Evolutionary conservation across 2,797 vertebrate species (phyloP), one percentile per base, ranked within the genome.

Genomic region (Mycteria americana): DNA sequence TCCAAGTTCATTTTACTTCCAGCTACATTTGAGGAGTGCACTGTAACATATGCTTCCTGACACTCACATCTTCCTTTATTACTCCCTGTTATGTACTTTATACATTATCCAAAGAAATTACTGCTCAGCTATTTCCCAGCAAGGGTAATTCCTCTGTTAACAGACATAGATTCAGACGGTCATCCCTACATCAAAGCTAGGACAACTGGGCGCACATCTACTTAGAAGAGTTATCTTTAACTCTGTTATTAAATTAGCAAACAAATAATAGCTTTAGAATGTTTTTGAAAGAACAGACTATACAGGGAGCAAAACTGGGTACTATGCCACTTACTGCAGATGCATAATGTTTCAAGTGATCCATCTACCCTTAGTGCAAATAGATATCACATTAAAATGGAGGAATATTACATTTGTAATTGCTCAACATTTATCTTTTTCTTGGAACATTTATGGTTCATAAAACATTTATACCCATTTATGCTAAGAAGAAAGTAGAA

Each of bases 381-480:
- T 39, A 89, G 50, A 41, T 79, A 53, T 21, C n/a, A 30, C 35
- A 62, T 60, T 88, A 70, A 93, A 94, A 65, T 54, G 15, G 76
- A 74, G 41, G 50, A 53, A 76, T 64, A 77, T 93, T 74, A 33
- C 9, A 50, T 76, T 81, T 59, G 69, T 85, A 83, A 87, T 88
- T 81, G 89, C 74, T 87, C 64, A 72, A 23, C 48, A 21, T 96
- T 88, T 88, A 60, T 89, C 63, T 94, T 41, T 74, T 93, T 88
- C 46, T 74, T 74, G 39, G 85, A 92, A 81, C 35, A 23, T 91
- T 89, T 91, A 73, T 79, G 54, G 63, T 85, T 91, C 50, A 27
- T 89, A 69, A 91, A 94, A 94, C 45, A 57, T 93, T 88, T 89
- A 82, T 83, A 54, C 22, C 12, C 28, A 22, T 83, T 91, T 72